Percentiles rank a stretch among this genome's conserved stretches.
Conservation (phyloP, 2,888 invertebrate genomes). For the Orgyia antiqua region DNA sequence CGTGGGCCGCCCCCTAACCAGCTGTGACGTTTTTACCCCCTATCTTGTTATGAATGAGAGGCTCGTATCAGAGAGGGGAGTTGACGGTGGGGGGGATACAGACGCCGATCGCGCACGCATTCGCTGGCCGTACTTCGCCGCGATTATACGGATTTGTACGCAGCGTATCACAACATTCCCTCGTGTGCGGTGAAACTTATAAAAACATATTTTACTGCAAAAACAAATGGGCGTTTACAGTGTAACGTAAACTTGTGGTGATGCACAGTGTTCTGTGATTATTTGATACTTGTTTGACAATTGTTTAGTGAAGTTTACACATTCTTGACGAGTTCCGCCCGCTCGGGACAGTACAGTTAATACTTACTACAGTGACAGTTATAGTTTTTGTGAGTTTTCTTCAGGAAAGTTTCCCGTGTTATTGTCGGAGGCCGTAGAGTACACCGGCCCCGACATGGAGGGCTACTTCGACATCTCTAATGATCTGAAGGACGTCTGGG, state of each 20-base stretch:
- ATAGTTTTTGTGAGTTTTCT: conserved; percentile 45
- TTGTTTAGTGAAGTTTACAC: conserved; percentile 43
- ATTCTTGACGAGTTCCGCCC: conserved; percentile 40
- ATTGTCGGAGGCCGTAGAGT: conserved; percentile 54
- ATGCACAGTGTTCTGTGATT: conserved; percentile 55
- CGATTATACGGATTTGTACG: conserved; percentile 37
- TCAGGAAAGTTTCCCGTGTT: conserved; percentile 41
- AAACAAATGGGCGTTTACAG: conserved; percentile 69
- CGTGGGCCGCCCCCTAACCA: no score
- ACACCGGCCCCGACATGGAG: conserved; percentile 80
- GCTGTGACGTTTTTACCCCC: conserved; percentile 52
- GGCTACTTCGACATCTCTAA: conserved; percentile 86
- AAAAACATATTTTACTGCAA: conserved; percentile 44
- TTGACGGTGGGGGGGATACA: conserved; percentile 23
- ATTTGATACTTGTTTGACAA: conserved; percentile 25
- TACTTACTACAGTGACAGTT: conserved; percentile 52
- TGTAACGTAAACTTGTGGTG: conserved; percentile 67
- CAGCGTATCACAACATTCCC: conserved; percentile 34
- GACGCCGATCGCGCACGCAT: conserved; percentile 39
- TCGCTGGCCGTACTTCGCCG: conserved; percentile 59
- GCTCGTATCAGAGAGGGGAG: conserved; percentile 28
- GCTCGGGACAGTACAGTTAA: conserved; percentile 44
- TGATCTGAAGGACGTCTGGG: conserved; percentile 89
- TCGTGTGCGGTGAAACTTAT: conserved; percentile 69
- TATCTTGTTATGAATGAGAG: conserved; percentile 66